A percentile compares a stretch with the other conserved stretches of the same genome.
Evolutionary conservation across 2,113 vertebrate genomes (phyloP).

Genomic region (Athene noctua): DNA sequence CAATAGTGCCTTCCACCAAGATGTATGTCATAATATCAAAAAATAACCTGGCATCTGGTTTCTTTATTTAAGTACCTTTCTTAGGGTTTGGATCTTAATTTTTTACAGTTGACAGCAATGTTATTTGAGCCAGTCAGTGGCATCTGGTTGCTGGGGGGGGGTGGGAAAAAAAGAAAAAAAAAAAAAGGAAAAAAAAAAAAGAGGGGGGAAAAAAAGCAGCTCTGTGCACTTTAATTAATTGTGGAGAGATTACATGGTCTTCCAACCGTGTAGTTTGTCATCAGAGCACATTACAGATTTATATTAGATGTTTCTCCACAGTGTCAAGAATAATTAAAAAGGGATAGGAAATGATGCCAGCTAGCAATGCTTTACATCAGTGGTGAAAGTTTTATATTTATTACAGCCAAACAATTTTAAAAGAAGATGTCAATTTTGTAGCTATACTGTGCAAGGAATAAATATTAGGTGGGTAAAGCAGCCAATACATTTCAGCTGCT

Average conservation of each 20-base stretch:
- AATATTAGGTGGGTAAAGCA: conserved; percentile 65
- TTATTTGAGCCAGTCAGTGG: conserved; percentile 94
- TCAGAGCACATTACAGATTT: conserved; percentile 99
- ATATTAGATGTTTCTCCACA: conserved; percentile 99
- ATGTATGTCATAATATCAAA: conserved; percentile 76
- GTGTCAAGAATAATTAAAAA: conserved; percentile 99
- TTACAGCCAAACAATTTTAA: conserved; percentile 79
- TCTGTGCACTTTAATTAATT: conserved; percentile 99
- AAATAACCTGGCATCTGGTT: conserved; percentile 91
- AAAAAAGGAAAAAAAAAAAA: background rate
- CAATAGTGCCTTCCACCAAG: conserved; percentile 80
- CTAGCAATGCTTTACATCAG: conserved; percentile 83
- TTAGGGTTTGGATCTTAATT: conserved; percentile 93
- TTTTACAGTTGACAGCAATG: conserved; percentile 96
- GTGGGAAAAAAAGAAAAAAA: background rate
- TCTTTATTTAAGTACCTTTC: conserved; percentile 91
- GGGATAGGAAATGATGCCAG: conserved; percentile 89
- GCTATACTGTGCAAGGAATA: conserved; percentile 74
- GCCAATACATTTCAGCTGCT: conserved; percentile 62
- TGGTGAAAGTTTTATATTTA: conserved; percentile 79
- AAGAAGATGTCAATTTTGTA: conserved; percentile 81
- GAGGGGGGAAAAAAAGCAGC: background rate
- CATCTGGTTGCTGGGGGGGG: conserved; percentile 86
- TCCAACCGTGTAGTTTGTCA: conserved; percentile 99
- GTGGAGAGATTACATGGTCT: conserved; percentile 99